Percentiles rank a stretch among this genome's conserved stretches.
Conservation (phyloP, 2,797 vertebrate species). For the Chelmon rostratus region DNA sequence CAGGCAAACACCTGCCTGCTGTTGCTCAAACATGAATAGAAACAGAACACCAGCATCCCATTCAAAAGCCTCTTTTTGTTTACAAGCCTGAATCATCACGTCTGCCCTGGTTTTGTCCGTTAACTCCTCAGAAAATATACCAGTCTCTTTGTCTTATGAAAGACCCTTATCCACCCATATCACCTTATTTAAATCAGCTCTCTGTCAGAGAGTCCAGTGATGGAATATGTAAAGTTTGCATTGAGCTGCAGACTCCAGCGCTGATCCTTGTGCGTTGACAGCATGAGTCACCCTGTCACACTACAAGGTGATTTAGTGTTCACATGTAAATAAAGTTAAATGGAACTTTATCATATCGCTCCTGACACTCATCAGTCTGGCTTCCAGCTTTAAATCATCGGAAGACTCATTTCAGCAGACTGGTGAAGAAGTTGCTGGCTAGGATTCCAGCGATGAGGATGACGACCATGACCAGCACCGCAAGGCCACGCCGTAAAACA, state of each 20-base stretch:
- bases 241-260: background rate
- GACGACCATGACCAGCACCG: conserved; percentile 72
- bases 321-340: background rate
- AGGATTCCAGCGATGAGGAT: conserved; percentile 76
- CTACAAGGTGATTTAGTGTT: background rate
- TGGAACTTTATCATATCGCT: background rate
- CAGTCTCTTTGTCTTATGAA: background rate
- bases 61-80: background rate
- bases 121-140: background rate
- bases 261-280: conserved; percentile 3
- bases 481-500: conserved; percentile 76
- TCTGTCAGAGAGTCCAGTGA: background rate
- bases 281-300: background rate
- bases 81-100: background rate
- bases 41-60: background rate
- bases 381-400: background rate
- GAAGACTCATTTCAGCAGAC: conserved; percentile 61
- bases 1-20: background rate
- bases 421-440: conserved; percentile 56
- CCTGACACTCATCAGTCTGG: background rate
- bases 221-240: background rate
- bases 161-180: background rate
- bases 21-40: background rate
- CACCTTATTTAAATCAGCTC: conserved; percentile 1
- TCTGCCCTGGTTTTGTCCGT: background rate